Evolutionary conservation across 2,113 vertebrate species (phyloP).

Genomic region (Mungos mungo): DNA sequence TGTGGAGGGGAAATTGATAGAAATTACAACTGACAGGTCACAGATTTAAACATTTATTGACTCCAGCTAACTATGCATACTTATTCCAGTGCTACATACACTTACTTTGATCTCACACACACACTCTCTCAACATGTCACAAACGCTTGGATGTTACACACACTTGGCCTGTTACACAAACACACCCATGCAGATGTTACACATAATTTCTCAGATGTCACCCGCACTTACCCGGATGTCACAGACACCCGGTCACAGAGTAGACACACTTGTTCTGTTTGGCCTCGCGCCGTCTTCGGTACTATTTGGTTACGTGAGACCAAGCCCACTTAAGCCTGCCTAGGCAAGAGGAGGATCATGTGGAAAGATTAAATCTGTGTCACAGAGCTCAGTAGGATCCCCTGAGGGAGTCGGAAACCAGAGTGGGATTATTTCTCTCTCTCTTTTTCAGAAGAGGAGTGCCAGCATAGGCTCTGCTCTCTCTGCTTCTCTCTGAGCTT

Average conservation of each 20-base stretch:
- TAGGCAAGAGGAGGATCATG: background rate
- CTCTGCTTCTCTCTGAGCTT: background rate
- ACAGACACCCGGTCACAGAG: background rate
- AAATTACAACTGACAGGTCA: slow-evolving; percentile 77
- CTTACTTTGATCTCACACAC: slow-evolving; percentile 76
- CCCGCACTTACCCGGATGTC: slow-evolving; percentile 47
- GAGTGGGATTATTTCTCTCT: background rate
- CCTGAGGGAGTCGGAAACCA: background rate
- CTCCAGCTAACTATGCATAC: slow-evolving; percentile 75
- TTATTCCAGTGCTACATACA: slow-evolving; percentile 71
- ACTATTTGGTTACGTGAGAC: slow-evolving; percentile 7
- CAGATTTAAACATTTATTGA: slow-evolving; percentile 82
- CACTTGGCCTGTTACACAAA: slow-evolving; percentile 73
- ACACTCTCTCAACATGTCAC: slow-evolving; percentile 77
- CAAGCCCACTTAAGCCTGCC: background rate
- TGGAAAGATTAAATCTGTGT: slow-evolving; percentile 37
- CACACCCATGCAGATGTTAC: slow-evolving; percentile 74
- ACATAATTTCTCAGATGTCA: slow-evolving; percentile 67
- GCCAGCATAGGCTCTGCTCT: background rate
- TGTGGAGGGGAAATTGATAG: slow-evolving; percentile 71
- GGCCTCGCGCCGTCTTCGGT: background rate
- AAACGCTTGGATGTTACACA: slow-evolving; percentile 77
- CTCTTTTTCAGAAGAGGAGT: background rate
- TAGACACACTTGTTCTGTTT: background rate
- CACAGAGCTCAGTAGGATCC: background rate